A percentile compares a stretch with the other conserved stretches of the same genome.
These are phyloP conservation scores for Phalacrocorax carbo DNA, from an alignment of 2,113 vertebrate species.

Conservation along the genomic window DNA sequence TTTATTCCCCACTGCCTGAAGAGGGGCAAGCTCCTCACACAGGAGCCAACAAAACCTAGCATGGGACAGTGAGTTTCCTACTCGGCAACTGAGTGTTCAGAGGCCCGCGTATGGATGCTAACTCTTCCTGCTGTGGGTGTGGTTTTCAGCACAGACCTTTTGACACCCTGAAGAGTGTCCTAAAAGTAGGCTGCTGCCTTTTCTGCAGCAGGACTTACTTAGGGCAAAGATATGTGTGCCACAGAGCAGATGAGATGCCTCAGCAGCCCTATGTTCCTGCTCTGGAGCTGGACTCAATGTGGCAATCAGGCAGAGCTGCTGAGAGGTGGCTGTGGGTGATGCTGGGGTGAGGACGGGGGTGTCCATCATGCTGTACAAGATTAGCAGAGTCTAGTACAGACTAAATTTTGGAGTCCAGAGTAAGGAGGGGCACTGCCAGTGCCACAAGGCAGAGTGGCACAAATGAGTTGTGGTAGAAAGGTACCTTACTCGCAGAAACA, in stretches of 20 bases:
- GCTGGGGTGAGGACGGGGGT: too few relatives aligned
- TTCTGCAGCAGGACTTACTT: neutral
- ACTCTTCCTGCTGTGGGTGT: neutral
- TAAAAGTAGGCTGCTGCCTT: neutral
- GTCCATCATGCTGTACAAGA: neutral
- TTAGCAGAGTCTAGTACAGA: neutral
- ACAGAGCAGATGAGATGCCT: neutral
- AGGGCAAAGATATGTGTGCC: neutral
- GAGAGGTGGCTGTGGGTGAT: neutral
- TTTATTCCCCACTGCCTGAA: neutral
- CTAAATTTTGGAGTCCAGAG: neutral
- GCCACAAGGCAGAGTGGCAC: neutral
- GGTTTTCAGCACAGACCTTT: neutral
- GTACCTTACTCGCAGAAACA: neutral
- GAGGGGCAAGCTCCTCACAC: neutral
- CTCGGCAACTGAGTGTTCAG: neutral
- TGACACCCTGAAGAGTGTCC: neutral
- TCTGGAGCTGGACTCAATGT: neutral
- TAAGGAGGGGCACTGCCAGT: neutral
- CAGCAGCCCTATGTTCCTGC: neutral
- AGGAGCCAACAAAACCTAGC: neutral
- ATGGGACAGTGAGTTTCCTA: neutral
- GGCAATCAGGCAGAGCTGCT: neutral
- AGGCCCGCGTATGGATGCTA: neutral
- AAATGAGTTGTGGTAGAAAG: neutral